A percentile compares a stretch with the other conserved stretches of the same genome.
Evolutionary conservation across 2,113 vertebrate genomes (phyloP).

Genomic region (Labeo rohita): DNA sequence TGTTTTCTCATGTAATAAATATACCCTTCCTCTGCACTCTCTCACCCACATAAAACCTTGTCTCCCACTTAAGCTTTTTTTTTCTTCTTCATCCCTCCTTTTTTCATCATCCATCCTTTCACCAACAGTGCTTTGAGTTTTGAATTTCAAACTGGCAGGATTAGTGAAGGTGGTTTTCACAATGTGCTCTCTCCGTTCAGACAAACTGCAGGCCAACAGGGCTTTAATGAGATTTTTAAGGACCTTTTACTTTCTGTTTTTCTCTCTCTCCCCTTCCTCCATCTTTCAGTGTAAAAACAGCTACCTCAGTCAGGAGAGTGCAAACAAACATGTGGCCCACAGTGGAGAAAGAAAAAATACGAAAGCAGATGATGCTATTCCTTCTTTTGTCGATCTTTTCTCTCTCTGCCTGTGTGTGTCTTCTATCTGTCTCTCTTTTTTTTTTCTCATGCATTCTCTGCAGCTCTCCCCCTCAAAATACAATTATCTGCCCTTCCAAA

Average conservation of each 20-base stretch:
- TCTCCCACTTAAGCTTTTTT: constrained; percentile 20
- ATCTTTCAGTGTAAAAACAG: neutral
- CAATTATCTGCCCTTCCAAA: constrained; percentile 18
- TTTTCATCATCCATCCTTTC: constrained; percentile 18
- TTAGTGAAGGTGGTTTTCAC: constrained; percentile 30
- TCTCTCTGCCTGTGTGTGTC: neutral
- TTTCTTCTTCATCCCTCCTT: neutral
- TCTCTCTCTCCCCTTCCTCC: neutral
- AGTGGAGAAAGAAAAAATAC: neutral
- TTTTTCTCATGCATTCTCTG: neutral
- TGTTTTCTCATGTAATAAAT: constrained; percentile 21
- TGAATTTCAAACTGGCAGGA: constrained; percentile 32
- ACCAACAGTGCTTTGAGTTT: constrained; percentile 10
- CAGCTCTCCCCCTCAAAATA: constrained; percentile 8
- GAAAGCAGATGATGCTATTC: neutral
- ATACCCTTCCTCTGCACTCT: neutral
- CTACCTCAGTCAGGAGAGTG: neutral
- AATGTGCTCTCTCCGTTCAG: constrained; percentile 20
- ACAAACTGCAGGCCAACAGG: constrained; percentile 27
- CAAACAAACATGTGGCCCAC: neutral
- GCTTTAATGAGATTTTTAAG: constrained; percentile 29
- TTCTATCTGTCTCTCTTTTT: neutral
- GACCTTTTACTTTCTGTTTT: neutral
- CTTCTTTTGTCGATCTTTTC: neutral
- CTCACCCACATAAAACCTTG: constrained; percentile 26